These are phyloP conservation scores for Hipposideros larvatus DNA, from an alignment of 2,797 vertebrate species.

Conservation along the genomic window DNA sequence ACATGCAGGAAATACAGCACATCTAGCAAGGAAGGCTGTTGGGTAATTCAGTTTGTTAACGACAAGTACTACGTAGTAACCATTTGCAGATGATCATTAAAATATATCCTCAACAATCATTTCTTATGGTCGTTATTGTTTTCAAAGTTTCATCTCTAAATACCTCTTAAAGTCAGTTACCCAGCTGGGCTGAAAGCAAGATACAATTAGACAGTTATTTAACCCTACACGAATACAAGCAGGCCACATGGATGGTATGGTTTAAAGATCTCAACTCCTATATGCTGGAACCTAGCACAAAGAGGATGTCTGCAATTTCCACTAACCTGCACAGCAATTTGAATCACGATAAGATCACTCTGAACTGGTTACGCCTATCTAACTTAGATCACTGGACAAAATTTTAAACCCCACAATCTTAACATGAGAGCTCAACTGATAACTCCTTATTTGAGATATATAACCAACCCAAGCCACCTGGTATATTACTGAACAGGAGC, in stretches of 20 bases:
- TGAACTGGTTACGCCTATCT: neutral
- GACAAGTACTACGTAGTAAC: conserved; percentile 85
- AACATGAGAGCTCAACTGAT: neutral
- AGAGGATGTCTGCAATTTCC: neutral
- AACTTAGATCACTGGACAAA: neutral
- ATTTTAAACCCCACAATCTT: conserved; percentile 28
- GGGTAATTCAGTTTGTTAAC: conserved; percentile 88
- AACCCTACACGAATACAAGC: neutral
- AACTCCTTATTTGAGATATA: neutral
- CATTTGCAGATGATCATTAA: conserved; percentile 89
- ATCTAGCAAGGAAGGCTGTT: conserved; percentile 83
- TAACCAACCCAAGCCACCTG: neutral
- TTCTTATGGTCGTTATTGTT: conserved; percentile 85
- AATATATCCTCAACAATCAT: conserved; percentile 86
- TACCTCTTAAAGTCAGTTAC: conserved; percentile 59
- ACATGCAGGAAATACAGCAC: conserved; percentile 83
- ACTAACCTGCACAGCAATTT: neutral
- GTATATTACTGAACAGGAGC: neutral
- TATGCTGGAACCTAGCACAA: neutral
- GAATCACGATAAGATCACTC: neutral
- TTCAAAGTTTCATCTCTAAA: conserved; percentile 79
- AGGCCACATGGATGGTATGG: neutral
- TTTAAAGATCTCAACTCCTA: neutral
- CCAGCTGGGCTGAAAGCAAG: conserved; percentile 31
- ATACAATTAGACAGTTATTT: neutral